A percentile compares a stretch with the other conserved stretches of the same genome.
Conservation (phyloP, 2,113 vertebrate genomes). For the Mugil cephalus region DNA sequence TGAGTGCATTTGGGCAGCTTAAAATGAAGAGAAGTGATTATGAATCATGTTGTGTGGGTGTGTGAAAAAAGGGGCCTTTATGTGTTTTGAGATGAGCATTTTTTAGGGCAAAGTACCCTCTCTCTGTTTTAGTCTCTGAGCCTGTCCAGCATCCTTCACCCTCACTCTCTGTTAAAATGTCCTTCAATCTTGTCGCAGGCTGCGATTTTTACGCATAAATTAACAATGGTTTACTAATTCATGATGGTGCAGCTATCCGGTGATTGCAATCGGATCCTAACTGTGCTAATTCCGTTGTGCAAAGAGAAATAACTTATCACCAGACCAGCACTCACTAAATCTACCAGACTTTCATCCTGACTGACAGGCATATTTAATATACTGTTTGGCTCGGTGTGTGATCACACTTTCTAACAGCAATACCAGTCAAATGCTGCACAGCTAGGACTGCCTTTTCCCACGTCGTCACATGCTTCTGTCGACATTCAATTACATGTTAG, state of each 20-base stretch:
- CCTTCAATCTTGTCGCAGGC: slow-evolving; percentile 14
- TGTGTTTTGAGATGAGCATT: background rate
- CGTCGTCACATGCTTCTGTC: slow-evolving; percentile 10
- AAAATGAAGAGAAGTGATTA: slow-evolving; percentile 15
- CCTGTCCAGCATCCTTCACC: slow-evolving; percentile 7
- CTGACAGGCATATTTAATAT: background rate
- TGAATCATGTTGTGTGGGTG: slow-evolving; percentile 19
- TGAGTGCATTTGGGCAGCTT: slow-evolving; percentile 8
- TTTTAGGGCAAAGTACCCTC: slow-evolving; percentile 1
- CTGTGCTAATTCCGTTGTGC: background rate
- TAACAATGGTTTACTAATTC: slow-evolving; percentile 21
- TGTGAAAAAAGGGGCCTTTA: slow-evolving; percentile 9
- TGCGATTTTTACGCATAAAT: slow-evolving; percentile 39
- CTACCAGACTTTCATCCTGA: background rate
- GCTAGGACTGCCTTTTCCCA: background rate
- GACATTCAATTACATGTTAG: slow-evolving; percentile 10
- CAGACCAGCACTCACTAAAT: background rate
- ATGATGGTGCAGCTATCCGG: slow-evolving; percentile 7
- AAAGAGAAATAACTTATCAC: background rate
- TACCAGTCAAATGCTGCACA: slow-evolving; percentile 4
- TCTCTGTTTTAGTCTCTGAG: background rate
- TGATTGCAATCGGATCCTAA: slow-evolving; percentile 3
- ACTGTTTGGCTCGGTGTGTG: too few relatives aligned
- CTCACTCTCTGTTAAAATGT: slow-evolving; percentile 12
- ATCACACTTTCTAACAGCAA: background rate